Percentiles rank a stretch among this genome's conserved stretches.
Evolutionary conservation across 2,888 invertebrate genomes (phyloP).

Genomic region (Lutraria lutraria): DNA sequence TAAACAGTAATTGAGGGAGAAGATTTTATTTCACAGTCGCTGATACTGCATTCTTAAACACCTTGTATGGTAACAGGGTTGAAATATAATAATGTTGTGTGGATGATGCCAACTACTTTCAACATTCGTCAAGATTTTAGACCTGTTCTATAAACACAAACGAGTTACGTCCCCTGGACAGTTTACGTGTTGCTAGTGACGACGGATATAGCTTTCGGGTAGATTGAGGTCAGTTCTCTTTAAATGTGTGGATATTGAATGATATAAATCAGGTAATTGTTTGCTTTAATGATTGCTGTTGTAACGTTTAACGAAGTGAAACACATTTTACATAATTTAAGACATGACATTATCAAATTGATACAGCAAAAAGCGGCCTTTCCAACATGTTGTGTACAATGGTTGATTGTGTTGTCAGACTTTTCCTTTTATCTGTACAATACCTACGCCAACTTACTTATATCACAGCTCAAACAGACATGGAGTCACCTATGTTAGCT

Average conservation of each 20-base stretch:
- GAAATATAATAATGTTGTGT: neutral
- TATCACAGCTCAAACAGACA: neutral
- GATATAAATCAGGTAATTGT: neutral
- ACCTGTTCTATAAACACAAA: neutral
- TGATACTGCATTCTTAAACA: too few relatives aligned
- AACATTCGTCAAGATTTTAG: neutral
- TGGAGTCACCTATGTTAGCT: neutral
- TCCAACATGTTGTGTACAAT: neutral
- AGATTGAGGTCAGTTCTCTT: constrained; percentile 39
- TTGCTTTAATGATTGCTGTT: neutral
- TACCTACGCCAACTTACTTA: neutral
- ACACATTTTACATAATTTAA: neutral
- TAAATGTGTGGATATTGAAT: constrained; percentile 23
- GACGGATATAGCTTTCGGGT: constrained; percentile 37
- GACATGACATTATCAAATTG: neutral
- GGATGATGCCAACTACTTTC: neutral
- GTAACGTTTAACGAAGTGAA: neutral
- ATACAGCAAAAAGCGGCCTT: neutral
- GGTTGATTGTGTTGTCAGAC: neutral
- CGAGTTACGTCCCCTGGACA: constrained; percentile 42
- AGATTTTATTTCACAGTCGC: too few relatives aligned
- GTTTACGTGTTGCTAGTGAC: constrained; percentile 62
- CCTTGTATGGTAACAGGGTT: too few relatives aligned
- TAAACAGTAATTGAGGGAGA: too few relatives aligned
- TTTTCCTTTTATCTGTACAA: neutral